Evolutionary conservation across 2,888 invertebrate genomes (phyloP).

Genomic region (Patella depressa): DNA sequence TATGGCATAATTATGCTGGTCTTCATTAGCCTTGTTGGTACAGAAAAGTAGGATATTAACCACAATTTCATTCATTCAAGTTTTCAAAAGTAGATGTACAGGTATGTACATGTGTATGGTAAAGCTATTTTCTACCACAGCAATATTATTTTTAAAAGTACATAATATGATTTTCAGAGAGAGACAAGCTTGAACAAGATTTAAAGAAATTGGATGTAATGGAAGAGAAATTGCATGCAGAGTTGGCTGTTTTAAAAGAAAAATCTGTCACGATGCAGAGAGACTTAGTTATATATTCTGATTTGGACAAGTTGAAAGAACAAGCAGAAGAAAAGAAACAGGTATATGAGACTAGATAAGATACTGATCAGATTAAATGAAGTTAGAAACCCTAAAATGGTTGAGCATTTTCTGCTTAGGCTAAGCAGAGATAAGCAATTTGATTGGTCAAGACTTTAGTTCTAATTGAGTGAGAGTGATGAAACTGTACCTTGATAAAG

Average conservation of each 20-base stretch:
- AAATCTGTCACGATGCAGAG: slow-evolving; percentile 76
- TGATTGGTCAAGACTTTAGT: no score
- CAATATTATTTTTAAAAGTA: no score
- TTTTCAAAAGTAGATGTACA: no score
- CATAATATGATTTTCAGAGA: slow-evolving; percentile 41
- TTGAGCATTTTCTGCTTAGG: not conserved
- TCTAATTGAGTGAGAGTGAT: no score
- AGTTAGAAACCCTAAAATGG: not conserved
- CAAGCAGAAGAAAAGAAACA: slow-evolving; percentile 75
- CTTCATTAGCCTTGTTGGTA: no score
- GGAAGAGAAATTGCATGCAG: slow-evolving; percentile 79
- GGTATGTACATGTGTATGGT: no score
- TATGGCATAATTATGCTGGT: no score
- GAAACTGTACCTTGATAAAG: no score
- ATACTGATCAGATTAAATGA: not conserved
- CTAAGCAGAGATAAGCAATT: no score
- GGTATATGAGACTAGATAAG: slow-evolving; percentile 41
- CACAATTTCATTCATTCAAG: no score
- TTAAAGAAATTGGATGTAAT: slow-evolving; percentile 76
- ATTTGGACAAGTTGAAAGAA: slow-evolving; percentile 74
- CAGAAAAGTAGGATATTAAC: no score
- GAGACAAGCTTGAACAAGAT: slow-evolving; percentile 71
- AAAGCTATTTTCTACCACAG: no score
- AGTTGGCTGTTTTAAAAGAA: slow-evolving; percentile 72
- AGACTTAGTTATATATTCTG: slow-evolving; percentile 77